Evolutionary conservation across 2,888 invertebrate species (phyloP), one percentile per base, ranked within the genome.

Genomic region (Sinodicranocentrus sp.): DNA sequence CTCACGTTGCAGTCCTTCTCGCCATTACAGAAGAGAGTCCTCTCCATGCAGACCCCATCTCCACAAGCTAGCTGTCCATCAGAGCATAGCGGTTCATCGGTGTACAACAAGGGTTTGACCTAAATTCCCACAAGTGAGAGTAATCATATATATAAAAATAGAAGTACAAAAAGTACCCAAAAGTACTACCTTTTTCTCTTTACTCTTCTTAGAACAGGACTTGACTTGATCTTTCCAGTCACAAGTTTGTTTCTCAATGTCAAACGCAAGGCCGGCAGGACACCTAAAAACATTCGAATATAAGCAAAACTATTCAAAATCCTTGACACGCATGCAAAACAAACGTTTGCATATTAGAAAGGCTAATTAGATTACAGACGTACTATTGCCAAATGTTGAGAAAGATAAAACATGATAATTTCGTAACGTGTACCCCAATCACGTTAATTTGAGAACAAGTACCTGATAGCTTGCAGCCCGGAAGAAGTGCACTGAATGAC

Each of bases 401-500:
- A n/a, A n/a, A n/a, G n/a, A n/a, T n/a, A n/a, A n/a, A n/a, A n/a
- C n/a, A n/a, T n/a, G n/a, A n/a, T n/a, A n/a, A n/a, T n/a, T n/a
- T n/a, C n/a, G n/a, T n/a, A n/a, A n/a, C n/a, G n/a, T n/a, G n/a
- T n/a, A n/a, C n/a, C n/a, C n/a, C n/a, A n/a, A n/a, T n/a, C n/a
- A n/a, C n/a, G n/a, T n/a, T n/a, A n/a, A n/a, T n/a, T n/a, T n/a
- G n/a, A n/a, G n/a, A n/a, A n/a, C n/a, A 44, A 28, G 57, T 84
- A 87, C 87, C 86, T 78, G 71, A 88, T 88, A 28, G 88, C 87
- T 73, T 88, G 88, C 28, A 89, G 89, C 85, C 96, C 96, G 90
- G 97, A 97, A 90, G 96, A 95, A 88, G 97, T 97, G 92, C 97
- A 97, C 92, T 97, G 97, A 91, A 97, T 97, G 91, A 97, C 97